These are phyloP conservation scores for Pteronura brasiliensis DNA, from an alignment of 2,113 vertebrate species.

Conservation along the genomic window DNA sequence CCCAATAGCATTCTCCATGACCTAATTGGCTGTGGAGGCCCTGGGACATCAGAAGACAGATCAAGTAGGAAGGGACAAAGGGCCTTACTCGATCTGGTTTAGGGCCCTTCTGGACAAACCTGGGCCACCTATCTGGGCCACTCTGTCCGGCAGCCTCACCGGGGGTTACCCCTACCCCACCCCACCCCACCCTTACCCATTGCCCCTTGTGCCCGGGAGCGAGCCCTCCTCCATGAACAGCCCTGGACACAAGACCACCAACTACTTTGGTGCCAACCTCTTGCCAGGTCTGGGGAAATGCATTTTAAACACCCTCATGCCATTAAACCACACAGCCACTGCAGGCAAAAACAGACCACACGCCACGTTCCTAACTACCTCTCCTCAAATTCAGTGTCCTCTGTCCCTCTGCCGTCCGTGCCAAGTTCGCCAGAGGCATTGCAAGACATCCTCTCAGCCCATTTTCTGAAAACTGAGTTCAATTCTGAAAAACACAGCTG, in stretches of 20 bases:
- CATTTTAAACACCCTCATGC: neutral
- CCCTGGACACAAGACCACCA: neutral
- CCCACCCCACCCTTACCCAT: neutral
- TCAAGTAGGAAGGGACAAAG: neutral
- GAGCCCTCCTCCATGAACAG: neutral
- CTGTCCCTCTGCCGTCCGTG: neutral
- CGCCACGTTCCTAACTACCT: neutral
- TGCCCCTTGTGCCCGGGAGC: too few relatives aligned
- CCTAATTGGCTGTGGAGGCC: neutral
- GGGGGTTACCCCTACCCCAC: too few relatives aligned
- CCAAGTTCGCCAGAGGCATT: neutral
- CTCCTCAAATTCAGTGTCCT: neutral
- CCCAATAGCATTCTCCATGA: neutral
- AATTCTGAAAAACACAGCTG: neutral
- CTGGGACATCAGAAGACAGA: neutral
- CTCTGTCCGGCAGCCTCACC: neutral
- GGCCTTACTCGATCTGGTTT: neutral
- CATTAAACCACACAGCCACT: neutral
- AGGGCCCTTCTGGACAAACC: neutral
- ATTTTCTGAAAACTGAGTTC: neutral
- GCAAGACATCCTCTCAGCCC: accelerated
- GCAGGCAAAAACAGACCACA: neutral
- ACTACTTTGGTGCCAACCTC: neutral
- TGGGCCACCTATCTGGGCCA: neutral
- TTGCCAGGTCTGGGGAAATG: too few relatives aligned